Conservation (phyloP, 2,113 vertebrate genomes). For the Pimephales promelas region DNA sequence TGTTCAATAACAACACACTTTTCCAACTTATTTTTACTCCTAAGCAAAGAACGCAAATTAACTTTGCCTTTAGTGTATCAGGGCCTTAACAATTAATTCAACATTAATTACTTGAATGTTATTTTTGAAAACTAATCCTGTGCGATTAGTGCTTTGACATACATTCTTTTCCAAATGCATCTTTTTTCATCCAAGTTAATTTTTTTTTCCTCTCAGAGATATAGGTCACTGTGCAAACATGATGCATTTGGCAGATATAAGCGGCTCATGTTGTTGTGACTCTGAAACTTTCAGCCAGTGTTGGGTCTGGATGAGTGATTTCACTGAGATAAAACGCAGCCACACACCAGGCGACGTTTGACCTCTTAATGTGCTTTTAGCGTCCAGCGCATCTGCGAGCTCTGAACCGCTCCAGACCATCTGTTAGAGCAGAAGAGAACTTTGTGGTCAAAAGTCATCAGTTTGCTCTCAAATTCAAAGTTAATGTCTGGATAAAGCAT, state of each 20-base stretch:
- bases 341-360: constrained; percentile 13
- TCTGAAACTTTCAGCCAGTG: neutral
- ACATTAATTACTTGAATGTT: neutral
- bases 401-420: constrained; percentile 1
- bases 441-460: neutral
- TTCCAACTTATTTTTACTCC: too few species aligned
- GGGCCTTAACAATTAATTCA: neutral
- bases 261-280: constrained; percentile 25
- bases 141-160: constrained; percentile 9
- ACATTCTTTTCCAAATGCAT: constrained; percentile 8
- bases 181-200: neutral
- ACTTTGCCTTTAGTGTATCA: too few species aligned
- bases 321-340: neutral
- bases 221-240: constrained; percentile 37
- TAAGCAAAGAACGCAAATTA: too few species aligned
- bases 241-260: constrained; percentile 7
- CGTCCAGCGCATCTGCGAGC: neutral
- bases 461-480: neutral
- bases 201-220: neutral
- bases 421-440: constrained; percentile 10
- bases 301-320: constrained; percentile 25
- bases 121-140: neutral
- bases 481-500: neutral
- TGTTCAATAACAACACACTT: too few species aligned
- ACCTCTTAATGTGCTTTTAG: constrained; percentile 31